Evolutionary conservation across 2,888 invertebrate species (phyloP), one percentile per base, ranked within the genome.

Genomic region (Pachliopta kotzebuea): DNA sequence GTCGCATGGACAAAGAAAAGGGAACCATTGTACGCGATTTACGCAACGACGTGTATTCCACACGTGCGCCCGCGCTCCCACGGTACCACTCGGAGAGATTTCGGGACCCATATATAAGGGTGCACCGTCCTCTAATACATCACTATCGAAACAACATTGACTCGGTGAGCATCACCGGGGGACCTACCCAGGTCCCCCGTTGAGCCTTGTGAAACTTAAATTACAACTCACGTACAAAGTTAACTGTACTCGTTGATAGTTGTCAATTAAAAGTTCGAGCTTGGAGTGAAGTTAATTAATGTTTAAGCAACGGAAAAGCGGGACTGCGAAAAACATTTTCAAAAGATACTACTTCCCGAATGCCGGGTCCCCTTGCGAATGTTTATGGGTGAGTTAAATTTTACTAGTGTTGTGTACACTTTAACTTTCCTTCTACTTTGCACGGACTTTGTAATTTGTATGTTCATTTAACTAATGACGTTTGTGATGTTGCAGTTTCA

Each of bases 11-110:
- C 76, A 87, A 88, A 89, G 86, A 86, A 89, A 74, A 81, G 84
- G 84, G 81, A 76, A 70, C 80, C 71, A 84, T 90, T 90, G 90
- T 90, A 72, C 84, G 86, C 85, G 85, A 17, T 76, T 82, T 86
- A 75, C 89, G 89, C 86, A 89, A 88, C 85, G 78, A 82, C 57
- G 59, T 63, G 58, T 31, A 63, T 21, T 63, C 79, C 69, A 81
- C 89, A 89, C 88, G 89, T 89, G 90, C 85, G 85, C 80, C 23
- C 59, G 72, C 79, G 85, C 76, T 90, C 90, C 85, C 91, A 90
- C 91, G 90, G 87, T 81, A 70, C 66, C 69, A 70, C 67, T 74
- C 81, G 81, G 76, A 84, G 80, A 83, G 83, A 78, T 73, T 78
- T 76, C 73, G 74, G 84, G 83, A 84, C 58, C 65, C 78, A 76